Percentiles rank a stretch among this genome's conserved stretches.
These are phyloP conservation scores for Callospermophilus lateralis DNA, from an alignment of 2,113 vertebrate genomes.

Conservation along the genomic window DNA sequence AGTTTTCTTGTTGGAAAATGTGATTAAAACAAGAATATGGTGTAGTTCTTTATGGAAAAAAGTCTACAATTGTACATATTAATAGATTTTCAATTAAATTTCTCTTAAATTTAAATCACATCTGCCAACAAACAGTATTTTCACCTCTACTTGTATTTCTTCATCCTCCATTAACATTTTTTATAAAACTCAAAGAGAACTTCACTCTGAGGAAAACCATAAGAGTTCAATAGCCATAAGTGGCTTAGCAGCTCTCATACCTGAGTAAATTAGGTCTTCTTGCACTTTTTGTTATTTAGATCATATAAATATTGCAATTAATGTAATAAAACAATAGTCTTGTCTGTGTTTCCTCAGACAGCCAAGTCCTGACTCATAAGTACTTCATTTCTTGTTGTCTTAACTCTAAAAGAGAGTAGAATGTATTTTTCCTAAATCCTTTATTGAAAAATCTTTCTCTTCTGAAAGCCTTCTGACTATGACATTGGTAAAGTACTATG, in stretches of 20 bases:
- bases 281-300: conserved; percentile 82
- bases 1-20: conserved; percentile 61
- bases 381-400: conserved; percentile 85
- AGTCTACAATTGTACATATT: conserved; percentile 24
- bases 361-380: conserved; percentile 82
- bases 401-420: conserved; percentile 79
- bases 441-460: conserved; percentile 71
- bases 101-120: conserved; percentile 15
- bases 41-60: not conserved
- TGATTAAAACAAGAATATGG: not conserved
- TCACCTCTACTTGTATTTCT: conserved; percentile 44
- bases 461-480: conserved; percentile 61
- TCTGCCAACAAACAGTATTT: conserved; percentile 57
- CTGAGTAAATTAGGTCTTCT: conserved; percentile 82
- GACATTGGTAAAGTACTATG: conserved; percentile 54
- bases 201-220: conserved; percentile 62
- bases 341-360: conserved; percentile 80
- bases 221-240: conserved; percentile 53
- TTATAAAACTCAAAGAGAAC: conserved; percentile 62
- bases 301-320: conserved; percentile 85
- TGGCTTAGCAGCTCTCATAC: conserved; percentile 64
- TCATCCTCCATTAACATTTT: conserved; percentile 74
- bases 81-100: conserved; percentile 70
- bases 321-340: conserved; percentile 85
- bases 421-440: conserved; percentile 74